Evolutionary conservation across 2,797 vertebrate genomes (phyloP), one percentile per base, ranked within the genome.

Genomic region (Gephyroberyx darwinii): DNA sequence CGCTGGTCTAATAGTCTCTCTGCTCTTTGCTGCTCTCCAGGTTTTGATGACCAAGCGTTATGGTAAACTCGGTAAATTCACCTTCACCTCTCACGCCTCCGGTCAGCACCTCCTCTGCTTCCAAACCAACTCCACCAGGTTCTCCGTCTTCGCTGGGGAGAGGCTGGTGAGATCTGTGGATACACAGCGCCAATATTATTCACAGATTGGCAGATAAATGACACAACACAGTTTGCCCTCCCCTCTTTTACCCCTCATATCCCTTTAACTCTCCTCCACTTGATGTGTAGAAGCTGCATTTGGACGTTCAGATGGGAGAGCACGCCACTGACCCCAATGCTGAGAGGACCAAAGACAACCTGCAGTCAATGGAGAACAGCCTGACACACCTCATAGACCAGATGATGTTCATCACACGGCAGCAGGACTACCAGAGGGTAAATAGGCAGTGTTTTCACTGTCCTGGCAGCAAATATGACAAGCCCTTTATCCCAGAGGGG

Each of bases 401-500:
- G 91, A 94, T 96, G 76, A 71, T 86, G 41, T 94, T 95, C 20
- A 95, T 98, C 80, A 82, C 85, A 69, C 95, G 84, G 82, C 95
- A 96, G 63, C 96, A 99, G 84, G 92, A 95, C 80, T 96, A 96
- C 83, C 95, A 96, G 80, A 94, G 95, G 90, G 96, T 96, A 94
- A 41, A 89, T 4, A 0, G 57, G 5, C 17, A 2, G 3, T 5
- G 6, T 7, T 35, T 56, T 54, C 17, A 56, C 35, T 16, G 20
- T 26, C 16, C n/a, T 45, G 51, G 31, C 8, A 45, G 48, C 13
- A 33, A 37, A 31, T 3, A 22, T 13, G 10, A 41, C 19, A 30
- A 54, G 12, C 13, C 7, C 10, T 31, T 39, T 12, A 55, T 16
- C 39, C 39, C 39, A 13, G 39, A 10, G 10, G 39, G 12, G 41